A percentile compares a stretch with the other conserved stretches of the same genome.
Conservation (phyloP, 1,140 invertebrate species). For the Lutraria rhynchaena region DNA sequence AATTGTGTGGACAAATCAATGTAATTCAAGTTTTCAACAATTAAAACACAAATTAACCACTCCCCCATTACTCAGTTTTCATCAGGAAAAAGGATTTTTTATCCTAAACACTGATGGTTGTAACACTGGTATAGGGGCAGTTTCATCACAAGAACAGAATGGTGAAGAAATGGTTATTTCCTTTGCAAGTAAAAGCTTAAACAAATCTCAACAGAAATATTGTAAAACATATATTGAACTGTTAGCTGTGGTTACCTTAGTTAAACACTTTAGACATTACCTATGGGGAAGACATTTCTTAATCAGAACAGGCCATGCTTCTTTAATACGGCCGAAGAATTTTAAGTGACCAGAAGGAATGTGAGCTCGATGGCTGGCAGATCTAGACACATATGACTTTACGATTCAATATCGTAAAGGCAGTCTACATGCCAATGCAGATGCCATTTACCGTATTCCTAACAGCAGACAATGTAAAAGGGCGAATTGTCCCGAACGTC, state of each 20-base stretch:
- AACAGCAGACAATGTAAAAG: neutral
- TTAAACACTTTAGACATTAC: slow-evolving; percentile 25
- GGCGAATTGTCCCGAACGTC: neutral
- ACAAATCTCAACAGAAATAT: slow-evolving; percentile 27
- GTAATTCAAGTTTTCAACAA: neutral
- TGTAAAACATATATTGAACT: slow-evolving; percentile 29
- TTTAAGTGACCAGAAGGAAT: slow-evolving; percentile 32
- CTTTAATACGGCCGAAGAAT: neutral
- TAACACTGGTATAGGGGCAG: neutral
- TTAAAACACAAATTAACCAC: slow-evolving; percentile 68
- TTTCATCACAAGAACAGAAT: neutral
- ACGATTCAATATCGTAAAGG: slow-evolving; percentile 10
- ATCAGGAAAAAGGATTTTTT: neutral
- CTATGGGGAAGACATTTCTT: slow-evolving; percentile 24
- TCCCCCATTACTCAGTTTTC: neutral
- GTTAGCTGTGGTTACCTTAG: slow-evolving; percentile 12
- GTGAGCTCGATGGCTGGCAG: slow-evolving; percentile 2
- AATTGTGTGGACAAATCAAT: neutral
- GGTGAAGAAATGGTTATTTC: slow-evolving; percentile 2
- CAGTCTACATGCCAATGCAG: slow-evolving; percentile 15
- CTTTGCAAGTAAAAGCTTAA: slow-evolving; percentile 25
- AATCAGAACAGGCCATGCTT: slow-evolving; percentile 10
- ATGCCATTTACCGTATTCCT: neutral
- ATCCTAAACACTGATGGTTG: slow-evolving; percentile 16
- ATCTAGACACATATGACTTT: slow-evolving; percentile 4